phyloP scores from a whole-genome alignment of 2,888 invertebrate genomes.

The Branchellion lobata region DNA sequence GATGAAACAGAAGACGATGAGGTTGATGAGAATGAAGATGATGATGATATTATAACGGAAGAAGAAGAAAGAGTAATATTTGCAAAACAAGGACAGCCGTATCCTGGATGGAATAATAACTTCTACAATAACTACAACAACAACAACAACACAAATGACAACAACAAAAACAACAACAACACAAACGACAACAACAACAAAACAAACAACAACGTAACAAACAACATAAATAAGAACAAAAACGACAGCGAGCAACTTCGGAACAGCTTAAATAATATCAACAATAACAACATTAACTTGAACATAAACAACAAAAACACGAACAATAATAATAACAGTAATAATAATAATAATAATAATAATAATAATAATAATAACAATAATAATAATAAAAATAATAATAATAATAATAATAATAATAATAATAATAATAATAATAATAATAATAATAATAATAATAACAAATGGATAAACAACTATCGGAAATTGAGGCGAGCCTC shows the following conservation, averaged over 20 bases:
- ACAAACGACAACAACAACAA: background rate
- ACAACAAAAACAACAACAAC: background rate
- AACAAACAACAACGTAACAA: too few species aligned
- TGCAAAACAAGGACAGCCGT: background rate
- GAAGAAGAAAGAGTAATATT: constrained; percentile 34
- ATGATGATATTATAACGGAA: constrained; percentile 37
- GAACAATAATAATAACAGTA: background rate
- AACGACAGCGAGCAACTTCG: too few species aligned
- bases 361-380: constrained; percentile 29
- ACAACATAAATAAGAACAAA: too few species aligned
- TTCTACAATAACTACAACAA: background rate
- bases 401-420: background rate
- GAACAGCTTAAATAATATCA: too few species aligned
- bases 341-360: background rate
- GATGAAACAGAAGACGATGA: background rate
- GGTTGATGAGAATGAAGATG: constrained; percentile 17
- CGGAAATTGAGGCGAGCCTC: constrained; percentile 41
- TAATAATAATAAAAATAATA: too few species aligned
- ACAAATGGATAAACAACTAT: constrained; percentile 38
- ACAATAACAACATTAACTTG: background rate
- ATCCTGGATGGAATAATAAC: background rate
- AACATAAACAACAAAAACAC: background rate
- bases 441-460: background rate
- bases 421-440: background rate
- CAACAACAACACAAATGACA: background rate